Evolutionary conservation across 2,888 invertebrate species (phyloP).

Genomic region (Adelognathus sp.): DNA sequence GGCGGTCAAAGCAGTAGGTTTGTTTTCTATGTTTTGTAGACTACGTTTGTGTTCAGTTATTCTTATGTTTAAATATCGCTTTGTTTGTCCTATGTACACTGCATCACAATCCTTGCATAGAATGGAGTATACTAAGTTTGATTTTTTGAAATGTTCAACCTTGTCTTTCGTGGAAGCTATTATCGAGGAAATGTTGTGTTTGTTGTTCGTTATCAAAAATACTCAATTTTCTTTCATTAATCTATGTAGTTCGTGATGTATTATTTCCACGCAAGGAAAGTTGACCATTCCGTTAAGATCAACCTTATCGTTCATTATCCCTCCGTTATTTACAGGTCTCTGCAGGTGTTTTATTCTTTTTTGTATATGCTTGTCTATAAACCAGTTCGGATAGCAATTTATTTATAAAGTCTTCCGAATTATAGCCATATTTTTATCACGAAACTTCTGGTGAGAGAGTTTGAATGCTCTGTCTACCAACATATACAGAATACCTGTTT

Average conservation of each 20-base stretch:
- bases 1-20: background rate
- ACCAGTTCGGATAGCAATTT: constrained; percentile 11
- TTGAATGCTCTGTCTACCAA: constrained; percentile 10
- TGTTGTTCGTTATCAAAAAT: background rate
- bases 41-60: background rate
- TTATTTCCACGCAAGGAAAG: background rate
- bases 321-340: background rate
- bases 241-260: background rate
- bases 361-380: background rate
- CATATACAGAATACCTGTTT: constrained; percentile 7
- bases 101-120: background rate
- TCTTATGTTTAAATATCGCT: background rate
- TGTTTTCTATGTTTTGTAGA: background rate
- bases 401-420: background rate
- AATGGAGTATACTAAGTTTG: background rate
- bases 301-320: background rate
- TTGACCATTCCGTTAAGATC: background rate
- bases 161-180: background rate
- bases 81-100: background rate
- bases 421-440: constrained; percentile 12
- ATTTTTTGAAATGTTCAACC: background rate
- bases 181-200: background rate
- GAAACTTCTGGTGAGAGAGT: background rate
- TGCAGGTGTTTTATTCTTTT: background rate
- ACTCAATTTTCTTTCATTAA: background rate